These are phyloP conservation scores for Orthosia gracilis DNA, from an alignment of 2,888 invertebrate genomes.

Conservation along the genomic window DNA sequence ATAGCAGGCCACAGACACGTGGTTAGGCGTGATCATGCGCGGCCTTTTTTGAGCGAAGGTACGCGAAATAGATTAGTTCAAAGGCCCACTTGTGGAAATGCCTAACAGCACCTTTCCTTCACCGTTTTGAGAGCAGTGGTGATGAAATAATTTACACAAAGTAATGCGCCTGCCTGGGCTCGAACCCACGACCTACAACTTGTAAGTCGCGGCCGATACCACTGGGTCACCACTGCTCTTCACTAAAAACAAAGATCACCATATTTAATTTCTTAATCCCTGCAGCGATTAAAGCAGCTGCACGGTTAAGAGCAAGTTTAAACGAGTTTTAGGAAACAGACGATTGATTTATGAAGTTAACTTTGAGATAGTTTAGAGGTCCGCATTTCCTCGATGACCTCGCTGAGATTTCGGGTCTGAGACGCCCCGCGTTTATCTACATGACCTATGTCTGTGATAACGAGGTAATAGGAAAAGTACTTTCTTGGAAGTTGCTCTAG, in stretches of 20 bases:
- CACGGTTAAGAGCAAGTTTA: slow-evolving; percentile 41
- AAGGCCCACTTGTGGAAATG: neutral
- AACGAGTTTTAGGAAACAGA: slow-evolving; percentile 63
- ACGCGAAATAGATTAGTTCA: neutral
- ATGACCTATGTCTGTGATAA: slow-evolving; percentile 50
- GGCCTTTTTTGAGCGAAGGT: slow-evolving; percentile 39
- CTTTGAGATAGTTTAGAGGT: slow-evolving; percentile 58
- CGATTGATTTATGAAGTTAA: slow-evolving; percentile 65
- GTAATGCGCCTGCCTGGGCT: no score
- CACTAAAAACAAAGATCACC: no score
- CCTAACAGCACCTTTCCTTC: no score
- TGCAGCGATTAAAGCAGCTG: slow-evolving; percentile 38
- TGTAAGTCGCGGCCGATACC: no score
- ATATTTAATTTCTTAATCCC: slow-evolving; percentile 40
- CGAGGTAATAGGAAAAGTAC: slow-evolving; percentile 49
- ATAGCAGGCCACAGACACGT: slow-evolving; percentile 58
- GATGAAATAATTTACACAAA: no score
- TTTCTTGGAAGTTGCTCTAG: slow-evolving; percentile 29
- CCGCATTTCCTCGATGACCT: slow-evolving; percentile 59
- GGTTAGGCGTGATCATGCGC: slow-evolving; percentile 32
- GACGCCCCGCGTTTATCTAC: slow-evolving; percentile 34
- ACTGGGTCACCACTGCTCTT: no score
- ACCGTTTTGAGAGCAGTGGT: no score
- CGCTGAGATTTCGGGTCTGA: slow-evolving; percentile 39
- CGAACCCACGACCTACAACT: no score